Conservation (phyloP, 2,797 vertebrate species). For the Dendrocincla fuliginosa region DNA sequence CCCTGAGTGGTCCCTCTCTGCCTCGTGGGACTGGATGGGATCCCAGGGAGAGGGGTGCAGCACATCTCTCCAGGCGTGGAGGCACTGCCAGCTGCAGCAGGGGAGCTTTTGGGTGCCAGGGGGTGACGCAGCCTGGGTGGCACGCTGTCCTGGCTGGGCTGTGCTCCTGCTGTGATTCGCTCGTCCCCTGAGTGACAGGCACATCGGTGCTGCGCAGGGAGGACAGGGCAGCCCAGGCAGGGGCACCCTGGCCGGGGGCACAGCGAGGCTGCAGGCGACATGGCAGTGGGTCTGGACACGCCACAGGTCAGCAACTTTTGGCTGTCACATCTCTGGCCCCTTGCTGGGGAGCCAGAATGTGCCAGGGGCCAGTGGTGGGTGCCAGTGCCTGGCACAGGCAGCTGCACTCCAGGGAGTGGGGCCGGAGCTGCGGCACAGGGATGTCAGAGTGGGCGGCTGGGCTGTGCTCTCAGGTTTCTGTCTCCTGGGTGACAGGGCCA, state of each 20-base stretch:
- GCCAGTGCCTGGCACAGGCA: accelerated
- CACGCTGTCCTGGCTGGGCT: not conserved
- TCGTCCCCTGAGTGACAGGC: slow-evolving; percentile 22
- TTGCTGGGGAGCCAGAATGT: not conserved
- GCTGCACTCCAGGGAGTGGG: not conserved
- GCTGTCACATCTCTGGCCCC: not conserved
- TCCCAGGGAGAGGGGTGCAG: accelerated
- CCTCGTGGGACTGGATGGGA: accelerated
- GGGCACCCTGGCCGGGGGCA: not conserved
- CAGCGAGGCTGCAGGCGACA: accelerated
- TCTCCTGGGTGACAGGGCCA: slow-evolving; percentile 10
- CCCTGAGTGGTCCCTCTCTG: accelerated
- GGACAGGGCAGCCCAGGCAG: not conserved
- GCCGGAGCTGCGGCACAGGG: not conserved
- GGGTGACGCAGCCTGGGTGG: slow-evolving; percentile 18
- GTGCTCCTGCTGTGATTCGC: not conserved
- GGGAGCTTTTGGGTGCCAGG: not conserved
- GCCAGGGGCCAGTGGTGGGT: not conserved
- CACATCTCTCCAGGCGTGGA: not conserved
- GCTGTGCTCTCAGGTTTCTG: not conserved
- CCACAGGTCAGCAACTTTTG: not conserved
- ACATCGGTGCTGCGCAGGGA: not conserved
- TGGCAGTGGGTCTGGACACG: accelerated
- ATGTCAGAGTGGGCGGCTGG: not conserved
- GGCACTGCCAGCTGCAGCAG: accelerated